phyloP scores from a whole-genome alignment of 2,888 invertebrate genomes.

The Odontothrips loti region DNA sequence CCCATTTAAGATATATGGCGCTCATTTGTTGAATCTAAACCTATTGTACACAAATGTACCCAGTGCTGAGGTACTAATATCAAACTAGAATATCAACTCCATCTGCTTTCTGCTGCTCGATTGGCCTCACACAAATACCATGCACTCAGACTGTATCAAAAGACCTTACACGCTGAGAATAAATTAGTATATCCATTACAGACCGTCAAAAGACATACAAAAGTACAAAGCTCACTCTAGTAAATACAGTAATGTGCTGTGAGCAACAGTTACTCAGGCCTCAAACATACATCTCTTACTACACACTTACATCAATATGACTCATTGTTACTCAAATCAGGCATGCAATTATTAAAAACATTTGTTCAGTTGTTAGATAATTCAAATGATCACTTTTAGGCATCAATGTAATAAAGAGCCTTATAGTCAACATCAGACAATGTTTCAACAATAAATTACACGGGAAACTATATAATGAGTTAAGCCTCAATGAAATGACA shows the following conservation, averaged over 20 bases:
- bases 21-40: slow-evolving; percentile 7
- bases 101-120: background rate
- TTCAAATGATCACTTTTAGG: background rate
- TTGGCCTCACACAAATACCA: background rate
- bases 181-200: background rate
- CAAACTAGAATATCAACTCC: slow-evolving; percentile 14
- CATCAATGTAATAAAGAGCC: background rate
- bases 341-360: background rate
- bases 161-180: background rate
- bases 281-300: background rate
- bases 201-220: slow-evolving; percentile 20
- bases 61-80: slow-evolving; percentile 13
- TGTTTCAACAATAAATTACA: background rate
- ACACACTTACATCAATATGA: background rate
- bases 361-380: background rate
- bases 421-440: background rate
- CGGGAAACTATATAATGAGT: background rate
- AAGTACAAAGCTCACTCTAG: slow-evolving; percentile 22
- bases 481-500: background rate
- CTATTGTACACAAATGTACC: background rate
- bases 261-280: slow-evolving; percentile 1
- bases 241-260: slow-evolving; percentile 21
- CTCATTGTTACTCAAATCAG: background rate
- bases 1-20: slow-evolving; percentile 12
- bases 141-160: slow-evolving; percentile 1